These are phyloP conservation scores for Leptinotarsa peninsularis DNA, from an alignment of 2,888 invertebrate species.

Conservation along the genomic window DNA sequence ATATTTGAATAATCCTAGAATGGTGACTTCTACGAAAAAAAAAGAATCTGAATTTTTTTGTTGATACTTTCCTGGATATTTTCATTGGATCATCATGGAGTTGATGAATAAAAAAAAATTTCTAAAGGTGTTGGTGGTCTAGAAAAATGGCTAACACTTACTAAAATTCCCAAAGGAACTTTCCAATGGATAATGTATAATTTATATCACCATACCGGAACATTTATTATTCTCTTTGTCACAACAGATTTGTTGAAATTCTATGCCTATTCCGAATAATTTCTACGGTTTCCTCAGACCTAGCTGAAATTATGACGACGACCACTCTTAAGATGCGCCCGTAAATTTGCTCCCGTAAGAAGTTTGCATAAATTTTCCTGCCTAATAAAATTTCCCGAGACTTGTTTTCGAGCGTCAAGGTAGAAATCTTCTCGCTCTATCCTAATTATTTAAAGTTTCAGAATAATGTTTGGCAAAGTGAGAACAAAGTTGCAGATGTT, in stretches of 20 bases:
- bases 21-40: no score
- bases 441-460: slow-evolving; percentile 50
- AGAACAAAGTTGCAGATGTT: slow-evolving; percentile 49
- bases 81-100: no score
- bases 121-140: no score
- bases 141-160: no score
- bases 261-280: background rate
- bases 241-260: background rate
- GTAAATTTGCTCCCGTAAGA: slow-evolving; percentile 35
- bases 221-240: background rate
- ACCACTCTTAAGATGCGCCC: background rate
- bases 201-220: no score
- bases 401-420: slow-evolving; percentile 43
- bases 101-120: no score
- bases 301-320: slow-evolving; percentile 3
- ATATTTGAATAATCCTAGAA: no score
- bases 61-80: no score
- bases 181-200: no score
- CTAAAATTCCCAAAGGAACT: no score
- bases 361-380: slow-evolving; percentile 46
- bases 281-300: background rate
- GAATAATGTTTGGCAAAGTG: slow-evolving; percentile 51
- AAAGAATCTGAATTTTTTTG: no score
- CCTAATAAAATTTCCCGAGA: slow-evolving; percentile 44
- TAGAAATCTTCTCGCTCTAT: slow-evolving; percentile 35